Evolutionary conservation across 2,113 vertebrate genomes (phyloP).

Genomic region (Balaeniceps rex): DNA sequence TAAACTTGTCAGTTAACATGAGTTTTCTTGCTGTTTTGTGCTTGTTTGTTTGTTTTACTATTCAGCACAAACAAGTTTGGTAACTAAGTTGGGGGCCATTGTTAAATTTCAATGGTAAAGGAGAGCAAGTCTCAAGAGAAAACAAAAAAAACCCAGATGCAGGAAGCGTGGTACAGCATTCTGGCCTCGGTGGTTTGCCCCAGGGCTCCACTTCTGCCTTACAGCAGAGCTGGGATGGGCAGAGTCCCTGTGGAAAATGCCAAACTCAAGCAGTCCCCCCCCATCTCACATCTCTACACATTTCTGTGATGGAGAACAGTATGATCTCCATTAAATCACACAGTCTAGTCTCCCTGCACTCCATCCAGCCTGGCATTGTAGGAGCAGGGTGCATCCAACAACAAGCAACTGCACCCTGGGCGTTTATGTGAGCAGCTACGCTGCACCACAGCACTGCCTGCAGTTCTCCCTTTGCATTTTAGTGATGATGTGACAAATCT

Average conservation of each 20-base stretch:
- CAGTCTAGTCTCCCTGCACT: fast-evolving
- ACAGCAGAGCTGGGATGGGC: fast-evolving
- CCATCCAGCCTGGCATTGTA: fast-evolving
- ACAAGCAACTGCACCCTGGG: fast-evolving
- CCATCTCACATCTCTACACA: too few species aligned
- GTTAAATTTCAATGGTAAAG: not conserved
- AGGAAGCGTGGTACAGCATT: not conserved
- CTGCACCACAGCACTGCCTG: not conserved
- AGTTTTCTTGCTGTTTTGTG: not conserved
- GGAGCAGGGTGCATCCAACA: not conserved
- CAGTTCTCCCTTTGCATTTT: not conserved
- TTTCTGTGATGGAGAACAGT: not conserved
- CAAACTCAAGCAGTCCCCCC: not conserved
- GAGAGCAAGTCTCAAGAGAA: not conserved
- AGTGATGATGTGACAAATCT: not conserved
- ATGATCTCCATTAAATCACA: not conserved
- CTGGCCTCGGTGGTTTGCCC: not conserved
- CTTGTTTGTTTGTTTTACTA: not conserved
- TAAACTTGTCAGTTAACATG: not conserved
- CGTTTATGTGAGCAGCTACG: fast-evolving
- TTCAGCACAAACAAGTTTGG: not conserved
- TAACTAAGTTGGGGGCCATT: not conserved
- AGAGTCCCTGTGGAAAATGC: not conserved
- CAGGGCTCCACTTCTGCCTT: not conserved
- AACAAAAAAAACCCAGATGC: not conserved